Conservation (phyloP, 2,888 invertebrate species). For the Netelia virgata region DNA sequence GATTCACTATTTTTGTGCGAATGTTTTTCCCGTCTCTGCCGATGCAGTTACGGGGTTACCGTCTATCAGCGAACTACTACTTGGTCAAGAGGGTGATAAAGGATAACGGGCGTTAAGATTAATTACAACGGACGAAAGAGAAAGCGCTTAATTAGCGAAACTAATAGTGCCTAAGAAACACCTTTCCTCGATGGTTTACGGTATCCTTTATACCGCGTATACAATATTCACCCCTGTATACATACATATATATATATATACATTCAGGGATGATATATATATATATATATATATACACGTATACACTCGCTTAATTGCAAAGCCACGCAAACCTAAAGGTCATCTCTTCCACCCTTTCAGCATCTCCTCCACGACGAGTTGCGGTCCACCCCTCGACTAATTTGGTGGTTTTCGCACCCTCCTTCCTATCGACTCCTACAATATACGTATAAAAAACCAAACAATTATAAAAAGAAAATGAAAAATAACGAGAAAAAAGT, state of each 20-base stretch:
- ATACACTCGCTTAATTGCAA: slow-evolving; percentile 56
- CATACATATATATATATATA: not conserved
- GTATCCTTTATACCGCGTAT: not conserved
- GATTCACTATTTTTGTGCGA: not conserved
- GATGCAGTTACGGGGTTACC: not conserved
- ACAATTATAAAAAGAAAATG: not conserved
- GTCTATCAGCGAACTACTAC: not conserved
- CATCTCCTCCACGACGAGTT: slow-evolving; percentile 18
- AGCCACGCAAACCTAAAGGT: slow-evolving; percentile 48
- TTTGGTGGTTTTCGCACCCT: not conserved
- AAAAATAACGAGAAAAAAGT: not conserved
- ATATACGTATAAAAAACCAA: not conserved
- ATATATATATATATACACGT: not conserved
- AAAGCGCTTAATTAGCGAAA: slow-evolving; percentile 59
- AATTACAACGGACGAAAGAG: slow-evolving; percentile 30
- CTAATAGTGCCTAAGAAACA: slow-evolving; percentile 57
- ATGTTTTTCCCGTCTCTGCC: not conserved
- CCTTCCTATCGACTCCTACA: not conserved
- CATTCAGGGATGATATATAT: no score
- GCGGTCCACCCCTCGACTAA: not conserved
- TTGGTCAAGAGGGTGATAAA: slow-evolving; percentile 37
- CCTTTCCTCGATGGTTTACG: slow-evolving; percentile 39
- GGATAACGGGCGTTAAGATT: slow-evolving; percentile 34
- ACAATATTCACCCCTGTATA: not conserved
- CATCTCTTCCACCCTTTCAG: slow-evolving; percentile 38